phyloP scores from a whole-genome alignment of 2,113 vertebrate genomes.

The Vulpes ferrilata region DNA sequence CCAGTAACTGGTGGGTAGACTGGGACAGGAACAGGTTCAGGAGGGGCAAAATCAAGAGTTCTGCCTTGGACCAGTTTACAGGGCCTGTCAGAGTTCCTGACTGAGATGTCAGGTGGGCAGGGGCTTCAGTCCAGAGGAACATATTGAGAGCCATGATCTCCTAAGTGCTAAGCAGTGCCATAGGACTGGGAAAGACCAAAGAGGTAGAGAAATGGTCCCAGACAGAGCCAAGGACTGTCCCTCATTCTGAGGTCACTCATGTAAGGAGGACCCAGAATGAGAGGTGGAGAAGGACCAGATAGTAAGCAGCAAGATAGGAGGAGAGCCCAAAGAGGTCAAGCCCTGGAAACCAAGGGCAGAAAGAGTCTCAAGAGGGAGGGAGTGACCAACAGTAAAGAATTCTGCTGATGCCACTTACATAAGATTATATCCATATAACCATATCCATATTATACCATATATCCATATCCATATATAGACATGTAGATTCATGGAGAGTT shows the following conservation, averaged over 20 bases:
- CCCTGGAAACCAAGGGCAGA: not conserved
- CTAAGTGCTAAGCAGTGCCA: rapidly evolving
- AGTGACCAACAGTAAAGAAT: no score
- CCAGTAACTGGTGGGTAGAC: not conserved
- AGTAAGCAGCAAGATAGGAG: not conserved
- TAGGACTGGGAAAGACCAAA: not conserved
- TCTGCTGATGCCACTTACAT: rapidly evolving
- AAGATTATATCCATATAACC: not conserved
- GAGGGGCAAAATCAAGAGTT: not conserved
- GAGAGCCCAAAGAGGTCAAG: not conserved
- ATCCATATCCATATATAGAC: not conserved
- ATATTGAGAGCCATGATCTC: rapidly evolving
- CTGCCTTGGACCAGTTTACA: not conserved
- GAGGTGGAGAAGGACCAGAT: not conserved
- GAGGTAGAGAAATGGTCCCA: no score
- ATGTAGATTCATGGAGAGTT: not conserved
- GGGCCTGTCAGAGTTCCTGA: no score
- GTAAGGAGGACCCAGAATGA: not conserved
- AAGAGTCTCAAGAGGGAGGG: not conserved
- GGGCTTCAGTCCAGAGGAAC: not conserved
- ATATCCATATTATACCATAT: no score
- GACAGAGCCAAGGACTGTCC: rapidly evolving
- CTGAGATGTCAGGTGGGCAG: not conserved
- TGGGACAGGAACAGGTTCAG: not conserved
- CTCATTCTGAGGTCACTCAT: not conserved